Evolutionary conservation across 2,113 vertebrate genomes (phyloP).

Genomic region (Excalfactoria chinensis): DNA sequence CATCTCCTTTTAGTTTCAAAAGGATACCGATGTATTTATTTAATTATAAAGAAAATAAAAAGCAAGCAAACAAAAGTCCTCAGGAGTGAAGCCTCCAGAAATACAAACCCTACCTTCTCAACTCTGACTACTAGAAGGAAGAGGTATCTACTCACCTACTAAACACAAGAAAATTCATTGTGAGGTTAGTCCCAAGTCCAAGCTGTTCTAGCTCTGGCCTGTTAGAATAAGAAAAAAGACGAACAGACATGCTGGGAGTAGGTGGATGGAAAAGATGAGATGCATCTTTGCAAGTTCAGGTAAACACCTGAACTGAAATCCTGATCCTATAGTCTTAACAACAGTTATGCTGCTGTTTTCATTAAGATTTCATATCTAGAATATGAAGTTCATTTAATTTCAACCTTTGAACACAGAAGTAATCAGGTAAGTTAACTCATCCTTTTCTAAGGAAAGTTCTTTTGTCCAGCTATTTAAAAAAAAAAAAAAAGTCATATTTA

Average conservation of each 20-base stretch:
- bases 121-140: conserved; percentile 49
- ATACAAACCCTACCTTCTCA: conserved; percentile 28
- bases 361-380: neutral
- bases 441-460: neutral
- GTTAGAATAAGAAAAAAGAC: conserved; percentile 70
- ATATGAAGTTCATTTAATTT: neutral
- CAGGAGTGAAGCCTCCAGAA: neutral
- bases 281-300: conserved; percentile 8
- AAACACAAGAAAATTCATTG: conserved; percentile 70
- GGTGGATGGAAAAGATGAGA: conserved; percentile 4
- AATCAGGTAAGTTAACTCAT: neutral
- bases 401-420: neutral
- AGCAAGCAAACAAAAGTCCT: neutral
- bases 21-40: neutral
- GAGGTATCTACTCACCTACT: conserved; percentile 63
- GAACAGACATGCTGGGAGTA: conserved; percentile 58
- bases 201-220: conserved; percentile 60
- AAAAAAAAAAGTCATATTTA: neutral
- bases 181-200: conserved; percentile 61
- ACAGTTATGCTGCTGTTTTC: neutral
- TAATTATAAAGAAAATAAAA: neutral
- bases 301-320: conserved; percentile 10
- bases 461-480: neutral
- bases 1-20: neutral
- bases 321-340: neutral